These are phyloP conservation scores for Nemotelus pantherinus DNA, from an alignment of 2,888 invertebrate species.

Conservation along the genomic window DNA sequence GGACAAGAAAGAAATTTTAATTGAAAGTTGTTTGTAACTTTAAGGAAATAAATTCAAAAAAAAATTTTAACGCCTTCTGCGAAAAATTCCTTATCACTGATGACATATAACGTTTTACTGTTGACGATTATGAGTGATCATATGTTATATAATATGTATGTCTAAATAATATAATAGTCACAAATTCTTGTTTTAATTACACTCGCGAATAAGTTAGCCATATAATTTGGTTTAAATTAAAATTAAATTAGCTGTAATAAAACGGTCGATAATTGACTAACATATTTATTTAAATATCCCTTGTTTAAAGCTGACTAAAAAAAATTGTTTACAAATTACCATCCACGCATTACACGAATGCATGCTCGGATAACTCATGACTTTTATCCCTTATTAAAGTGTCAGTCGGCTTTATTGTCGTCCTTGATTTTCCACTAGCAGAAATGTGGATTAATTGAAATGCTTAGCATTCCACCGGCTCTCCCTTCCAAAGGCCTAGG, in stretches of 20 bases:
- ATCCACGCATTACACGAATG: background rate
- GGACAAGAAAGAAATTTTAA: no score
- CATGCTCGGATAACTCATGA: background rate
- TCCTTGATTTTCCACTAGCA: slow-evolving; percentile 55
- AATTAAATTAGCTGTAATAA: slow-evolving; percentile 20
- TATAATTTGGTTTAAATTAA: background rate
- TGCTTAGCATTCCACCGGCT: slow-evolving; percentile 63
- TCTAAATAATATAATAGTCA: no score
- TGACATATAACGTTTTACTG: no score
- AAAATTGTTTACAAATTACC: slow-evolving; percentile 12
- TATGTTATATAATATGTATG: no score
- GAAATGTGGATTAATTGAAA: slow-evolving; percentile 64
- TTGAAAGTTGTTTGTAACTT: no score
- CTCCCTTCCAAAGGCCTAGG: slow-evolving; percentile 58
- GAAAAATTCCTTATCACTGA: no score
- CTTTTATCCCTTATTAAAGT: slow-evolving; percentile 13
- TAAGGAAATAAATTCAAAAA: no score
- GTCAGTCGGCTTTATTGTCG: slow-evolving; percentile 50
- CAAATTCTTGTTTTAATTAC: no score
- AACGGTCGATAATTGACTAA: slow-evolving; percentile 14
- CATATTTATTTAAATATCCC: slow-evolving; percentile 1
- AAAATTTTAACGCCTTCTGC: no score
- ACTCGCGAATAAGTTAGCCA: no score
- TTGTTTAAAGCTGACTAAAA: slow-evolving; percentile 10
- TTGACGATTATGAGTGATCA: no score